A percentile compares a stretch with the other conserved stretches of the same genome.
Evolutionary conservation across 2,113 vertebrate species (phyloP).

Genomic region (Phalacrocorax aristotelis): DNA sequence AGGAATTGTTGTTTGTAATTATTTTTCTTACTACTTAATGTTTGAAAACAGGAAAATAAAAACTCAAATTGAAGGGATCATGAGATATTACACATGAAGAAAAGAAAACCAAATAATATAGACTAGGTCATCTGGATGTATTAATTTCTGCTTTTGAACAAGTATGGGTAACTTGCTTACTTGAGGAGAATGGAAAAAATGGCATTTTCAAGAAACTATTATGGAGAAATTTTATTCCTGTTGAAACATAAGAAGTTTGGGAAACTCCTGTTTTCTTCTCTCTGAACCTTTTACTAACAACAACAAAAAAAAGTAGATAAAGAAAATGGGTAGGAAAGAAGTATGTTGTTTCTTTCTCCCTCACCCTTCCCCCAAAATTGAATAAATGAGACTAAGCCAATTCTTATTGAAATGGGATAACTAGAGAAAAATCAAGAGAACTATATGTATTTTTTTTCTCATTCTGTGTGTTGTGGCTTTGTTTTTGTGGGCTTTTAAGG

Average conservation of each 20-base stretch:
- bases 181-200: not conserved
- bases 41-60: not conserved
- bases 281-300: not conserved
- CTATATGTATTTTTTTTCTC: fast-evolving
- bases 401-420: not conserved
- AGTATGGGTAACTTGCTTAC: not conserved
- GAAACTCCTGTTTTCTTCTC: not conserved
- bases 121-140: not conserved
- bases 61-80: not conserved
- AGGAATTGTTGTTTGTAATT: not conserved
- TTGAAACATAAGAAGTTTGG: not conserved
- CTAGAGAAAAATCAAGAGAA: not conserved
- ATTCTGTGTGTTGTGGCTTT: not conserved
- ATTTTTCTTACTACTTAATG: not conserved
- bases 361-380: not conserved
- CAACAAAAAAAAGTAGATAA: not conserved
- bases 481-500: not conserved
- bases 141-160: not conserved
- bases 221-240: not conserved
- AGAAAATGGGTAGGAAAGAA: not conserved
- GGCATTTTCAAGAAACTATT: not conserved
- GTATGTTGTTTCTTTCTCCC: not conserved
- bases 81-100: not conserved
- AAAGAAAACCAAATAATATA: not conserved
- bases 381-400: not conserved